Percentiles rank a stretch among this genome's conserved stretches.
These are phyloP conservation scores for Tympanuchus pallidicinctus DNA, from an alignment of 2,113 vertebrate species.

Conservation along the genomic window DNA sequence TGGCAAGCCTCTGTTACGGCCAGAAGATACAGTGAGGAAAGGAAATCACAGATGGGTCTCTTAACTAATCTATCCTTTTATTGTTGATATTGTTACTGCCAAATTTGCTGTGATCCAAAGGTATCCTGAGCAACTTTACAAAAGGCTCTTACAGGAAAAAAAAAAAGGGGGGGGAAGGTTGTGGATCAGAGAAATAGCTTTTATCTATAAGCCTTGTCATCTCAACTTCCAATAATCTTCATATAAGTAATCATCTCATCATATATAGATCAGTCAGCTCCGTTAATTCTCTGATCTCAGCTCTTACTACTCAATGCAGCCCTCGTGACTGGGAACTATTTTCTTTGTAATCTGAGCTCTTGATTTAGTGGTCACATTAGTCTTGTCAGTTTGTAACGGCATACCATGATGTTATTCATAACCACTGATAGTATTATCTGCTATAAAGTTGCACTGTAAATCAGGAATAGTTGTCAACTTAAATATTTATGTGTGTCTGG, in stretches of 20 bases:
- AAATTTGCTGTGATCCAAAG: conserved; percentile 75
- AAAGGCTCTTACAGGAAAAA: conserved; percentile 71
- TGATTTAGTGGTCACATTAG: conserved; percentile 88
- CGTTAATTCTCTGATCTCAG: conserved; percentile 83
- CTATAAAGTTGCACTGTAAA: conserved; percentile 86
- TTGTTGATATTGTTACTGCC: conserved; percentile 70
- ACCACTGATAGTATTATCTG: conserved; percentile 85
- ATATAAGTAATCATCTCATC: conserved; percentile 86
- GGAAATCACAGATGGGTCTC: conserved; percentile 47
- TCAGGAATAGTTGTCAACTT: conserved; percentile 84
- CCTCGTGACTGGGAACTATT: conserved; percentile 81
- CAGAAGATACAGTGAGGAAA: conserved; percentile 16
- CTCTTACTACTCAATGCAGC: conserved; percentile 80
- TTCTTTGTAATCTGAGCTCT: conserved; percentile 87
- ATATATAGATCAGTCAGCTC: conserved; percentile 86
- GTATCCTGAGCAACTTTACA: conserved; percentile 73
- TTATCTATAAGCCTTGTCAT: conserved; percentile 85
- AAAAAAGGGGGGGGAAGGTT: not conserved
- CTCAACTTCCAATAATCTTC: conserved; percentile 82
- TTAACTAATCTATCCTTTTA: conserved; percentile 64
- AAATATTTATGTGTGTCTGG: conserved; percentile 83
- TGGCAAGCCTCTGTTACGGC: conserved; percentile 47
- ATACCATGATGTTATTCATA: conserved; percentile 86
- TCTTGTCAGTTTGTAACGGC: conserved; percentile 85
- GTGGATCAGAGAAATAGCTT: conserved; percentile 79